Conservation (phyloP, 2,113 vertebrate genomes). For the Todiramphus chloris region DNA sequence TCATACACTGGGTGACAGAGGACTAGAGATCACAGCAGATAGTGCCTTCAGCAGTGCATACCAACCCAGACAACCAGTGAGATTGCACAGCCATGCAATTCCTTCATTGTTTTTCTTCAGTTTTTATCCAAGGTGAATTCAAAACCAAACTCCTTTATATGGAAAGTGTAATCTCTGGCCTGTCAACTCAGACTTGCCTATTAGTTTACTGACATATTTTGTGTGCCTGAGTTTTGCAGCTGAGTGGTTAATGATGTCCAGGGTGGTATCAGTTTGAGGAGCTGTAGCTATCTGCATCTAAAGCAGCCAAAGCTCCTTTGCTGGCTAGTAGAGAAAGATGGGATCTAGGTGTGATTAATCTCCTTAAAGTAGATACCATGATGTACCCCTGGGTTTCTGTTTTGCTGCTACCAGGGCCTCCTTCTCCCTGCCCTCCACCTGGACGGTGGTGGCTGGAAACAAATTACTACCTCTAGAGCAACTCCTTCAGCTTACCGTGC, state of each 20-base stretch:
- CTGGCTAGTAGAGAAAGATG: not conserved
- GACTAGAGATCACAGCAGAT: not conserved
- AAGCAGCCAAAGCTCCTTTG: not conserved
- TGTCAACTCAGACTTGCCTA: rapidly evolving
- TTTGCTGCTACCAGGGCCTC: not conserved
- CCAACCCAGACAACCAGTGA: not conserved
- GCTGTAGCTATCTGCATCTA: not conserved
- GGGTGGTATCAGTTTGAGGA: not conserved
- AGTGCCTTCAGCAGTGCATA: not conserved
- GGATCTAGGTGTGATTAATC: rapidly evolving
- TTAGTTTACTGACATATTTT: not conserved
- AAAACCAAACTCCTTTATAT: not conserved
- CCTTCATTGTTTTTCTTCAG: not conserved
- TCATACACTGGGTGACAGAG: not conserved
- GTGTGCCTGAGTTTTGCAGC: not conserved
- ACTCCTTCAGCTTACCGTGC: rapidly evolving
- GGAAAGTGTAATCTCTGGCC: not conserved
- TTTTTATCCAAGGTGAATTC: not conserved
- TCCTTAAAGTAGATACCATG: not conserved
- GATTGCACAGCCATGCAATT: rapidly evolving
- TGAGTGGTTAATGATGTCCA: not conserved
- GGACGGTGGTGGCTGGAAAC: not conserved
- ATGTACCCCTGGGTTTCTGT: not conserved
- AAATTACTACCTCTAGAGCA: not conserved
- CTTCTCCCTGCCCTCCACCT: not conserved